These are phyloP conservation scores for Alviniconcha strummeri DNA, from an alignment of 2,888 invertebrate species.

Conservation along the genomic window DNA sequence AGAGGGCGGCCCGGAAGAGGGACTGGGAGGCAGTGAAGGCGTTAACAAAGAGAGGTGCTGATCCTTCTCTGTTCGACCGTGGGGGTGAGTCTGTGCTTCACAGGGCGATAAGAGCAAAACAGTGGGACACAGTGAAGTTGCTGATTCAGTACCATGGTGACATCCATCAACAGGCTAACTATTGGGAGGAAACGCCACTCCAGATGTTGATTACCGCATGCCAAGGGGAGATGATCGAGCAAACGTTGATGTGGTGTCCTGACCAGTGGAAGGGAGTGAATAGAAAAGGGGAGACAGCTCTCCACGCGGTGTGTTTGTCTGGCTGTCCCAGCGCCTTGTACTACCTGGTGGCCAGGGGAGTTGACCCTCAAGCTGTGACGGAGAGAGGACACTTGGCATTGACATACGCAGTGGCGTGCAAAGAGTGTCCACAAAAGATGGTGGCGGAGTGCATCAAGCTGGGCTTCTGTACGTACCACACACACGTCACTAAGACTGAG, in stretches of 20 bases:
- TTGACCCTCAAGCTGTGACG: neutral
- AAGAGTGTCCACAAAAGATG: neutral
- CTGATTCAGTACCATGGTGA: neutral
- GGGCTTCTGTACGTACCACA: neutral
- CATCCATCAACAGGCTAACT: neutral
- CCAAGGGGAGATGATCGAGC: neutral
- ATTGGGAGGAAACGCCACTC: neutral
- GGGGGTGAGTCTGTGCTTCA: neutral
- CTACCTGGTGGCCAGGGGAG: neutral
- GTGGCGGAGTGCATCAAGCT: neutral
- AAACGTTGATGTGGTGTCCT: neutral
- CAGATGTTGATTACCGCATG: neutral
- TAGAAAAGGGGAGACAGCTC: neutral
- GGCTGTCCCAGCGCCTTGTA: neutral
- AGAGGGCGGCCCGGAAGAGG: too few species aligned
- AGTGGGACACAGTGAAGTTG: neutral
- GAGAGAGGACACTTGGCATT: neutral
- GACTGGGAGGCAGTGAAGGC: slow-evolving; percentile 5
- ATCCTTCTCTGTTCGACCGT: neutral
- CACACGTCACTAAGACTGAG: neutral
- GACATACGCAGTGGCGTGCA: neutral
- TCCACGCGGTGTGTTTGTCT: neutral
- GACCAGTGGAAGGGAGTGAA: neutral
- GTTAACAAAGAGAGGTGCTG: neutral
- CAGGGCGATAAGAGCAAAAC: neutral